Percentiles rank a stretch among this genome's conserved stretches.
phyloP scores from a whole-genome alignment of 2,113 vertebrate species.

The Labrus mixtus region DNA sequence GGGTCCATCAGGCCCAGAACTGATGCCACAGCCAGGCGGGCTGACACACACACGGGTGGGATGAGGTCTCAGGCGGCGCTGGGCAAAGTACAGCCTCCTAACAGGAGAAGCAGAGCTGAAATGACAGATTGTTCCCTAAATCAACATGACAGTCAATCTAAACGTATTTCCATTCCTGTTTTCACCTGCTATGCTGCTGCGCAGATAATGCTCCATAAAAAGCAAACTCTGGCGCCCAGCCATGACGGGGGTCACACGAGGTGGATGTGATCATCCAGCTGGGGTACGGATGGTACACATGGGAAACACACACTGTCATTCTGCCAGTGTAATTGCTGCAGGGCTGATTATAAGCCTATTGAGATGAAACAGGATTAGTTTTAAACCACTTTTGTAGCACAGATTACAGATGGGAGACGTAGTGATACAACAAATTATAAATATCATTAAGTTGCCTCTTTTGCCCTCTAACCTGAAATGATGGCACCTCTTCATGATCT shows the following conservation, averaged over 20 bases:
- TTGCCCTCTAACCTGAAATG: constrained; percentile 90
- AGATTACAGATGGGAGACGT: constrained; percentile 9
- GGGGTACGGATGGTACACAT: constrained; percentile 90
- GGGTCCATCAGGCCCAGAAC: constrained; percentile 89
- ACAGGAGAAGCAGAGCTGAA: constrained; percentile 32
- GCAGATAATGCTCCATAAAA: constrained; percentile 91
- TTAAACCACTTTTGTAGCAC: constrained; percentile 12
- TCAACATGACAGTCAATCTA: constrained; percentile 2
- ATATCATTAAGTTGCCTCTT: neutral
- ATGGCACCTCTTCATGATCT: constrained; percentile 89
- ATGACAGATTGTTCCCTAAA: constrained; percentile 23
- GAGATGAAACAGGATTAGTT: constrained; percentile 57
- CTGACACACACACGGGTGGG: constrained; percentile 90
- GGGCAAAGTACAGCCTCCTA: constrained; percentile 94
- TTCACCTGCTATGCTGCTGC: constrained; percentile 91
- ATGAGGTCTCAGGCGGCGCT: constrained; percentile 90
- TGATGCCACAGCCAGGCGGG: constrained; percentile 90
- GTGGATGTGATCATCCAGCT: constrained; percentile 95
- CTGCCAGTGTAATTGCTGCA: constrained; percentile 94
- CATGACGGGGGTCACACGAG: constrained; percentile 89
- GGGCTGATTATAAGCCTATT: constrained; percentile 93
- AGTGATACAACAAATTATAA: constrained; percentile 7
- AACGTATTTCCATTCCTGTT: neutral
- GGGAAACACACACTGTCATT: constrained; percentile 97
- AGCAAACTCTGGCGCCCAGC: constrained; percentile 94